Conservation (phyloP, 1,140 invertebrate species). For the Polypedilum pembai region DNA sequence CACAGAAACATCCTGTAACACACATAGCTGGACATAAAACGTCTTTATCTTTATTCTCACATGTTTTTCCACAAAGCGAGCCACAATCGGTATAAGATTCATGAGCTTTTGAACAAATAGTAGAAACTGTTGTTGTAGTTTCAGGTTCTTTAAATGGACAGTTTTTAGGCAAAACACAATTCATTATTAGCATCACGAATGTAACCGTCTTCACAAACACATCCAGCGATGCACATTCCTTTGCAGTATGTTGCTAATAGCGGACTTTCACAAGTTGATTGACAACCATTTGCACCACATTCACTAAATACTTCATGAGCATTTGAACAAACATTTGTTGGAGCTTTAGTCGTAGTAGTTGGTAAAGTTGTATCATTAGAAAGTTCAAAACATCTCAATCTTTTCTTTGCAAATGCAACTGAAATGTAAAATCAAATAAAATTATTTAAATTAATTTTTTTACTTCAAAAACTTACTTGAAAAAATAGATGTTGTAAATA, state of each 20-base stretch:
- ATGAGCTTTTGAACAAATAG: conserved; percentile 20
- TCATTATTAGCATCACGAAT: neutral
- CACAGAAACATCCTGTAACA: conserved; percentile 37
- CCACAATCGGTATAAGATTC: conserved; percentile 28
- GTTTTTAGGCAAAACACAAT: neutral
- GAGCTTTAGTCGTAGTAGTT: no score
- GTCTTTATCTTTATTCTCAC: conserved; percentile 31
- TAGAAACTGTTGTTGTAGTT: neutral
- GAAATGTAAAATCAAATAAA: no score
- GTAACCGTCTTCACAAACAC: neutral
- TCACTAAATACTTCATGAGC: conserved; percentile 31
- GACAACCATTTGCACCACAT: conserved; percentile 31
- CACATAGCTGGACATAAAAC: conserved; percentile 31
- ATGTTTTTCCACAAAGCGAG: conserved; percentile 33
- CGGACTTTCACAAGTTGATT: neutral
- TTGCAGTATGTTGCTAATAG: neutral
- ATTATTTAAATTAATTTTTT: no score
- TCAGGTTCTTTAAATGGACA: neutral
- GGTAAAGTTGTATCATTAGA: no score
- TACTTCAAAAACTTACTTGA: no score
- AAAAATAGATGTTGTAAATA: no score
- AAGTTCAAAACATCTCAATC: no score
- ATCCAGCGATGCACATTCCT: neutral
- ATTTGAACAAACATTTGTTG: no score
- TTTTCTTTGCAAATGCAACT: no score